Base-by-base conservation (phyloP, 1,140 invertebrate genomes). In the Drosophila arizonae region DNA sequence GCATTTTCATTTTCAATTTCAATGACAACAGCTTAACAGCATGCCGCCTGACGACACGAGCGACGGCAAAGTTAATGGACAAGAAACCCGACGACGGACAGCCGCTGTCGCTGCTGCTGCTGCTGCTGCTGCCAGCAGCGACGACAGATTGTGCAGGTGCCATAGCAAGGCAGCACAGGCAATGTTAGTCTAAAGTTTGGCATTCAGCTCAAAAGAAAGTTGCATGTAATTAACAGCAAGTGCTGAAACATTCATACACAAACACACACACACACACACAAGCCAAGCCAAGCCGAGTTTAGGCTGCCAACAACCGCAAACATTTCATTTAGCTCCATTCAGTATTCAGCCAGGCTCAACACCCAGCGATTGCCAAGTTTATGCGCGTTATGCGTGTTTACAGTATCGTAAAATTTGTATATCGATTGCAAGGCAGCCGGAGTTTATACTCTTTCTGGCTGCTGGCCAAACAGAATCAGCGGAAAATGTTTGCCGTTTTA, bases 211-310 rank as follows among this genome's bases (percentile, higher is more conserved):
- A 70, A 82, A 69, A 74, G 64, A 87, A 78, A 88, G 76, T 88
- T 87, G 72, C 79, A 73, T 87, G 82, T 88, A 87, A 87, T 87
- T 87, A 87, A 87, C 82, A 88, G 79, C 82, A 73, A 87, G 75
- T 88, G 72, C 54, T 79, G 39, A 54, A 72, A 61, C 86, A 72
- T 45, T 72, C 72, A 72, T 67, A 62, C 48, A 39, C 51, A 30
- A 30, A 11, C 10, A 1, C 26, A 41, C 1, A 58, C 48, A 39
- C 51, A 30, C 26, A 8, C 6, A 1, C 26, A 41, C 17, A 36
- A 21, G 10, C 10, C 36, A 45, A 45, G 3, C 15, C 3, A 10
- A 5, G 43, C 30, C 55, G 43, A 68, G 51, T 46, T 55, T 41
- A 54, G 41, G 9, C 43, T 66, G 46, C 33, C 46, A 30, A 1